Base-by-base conservation (phyloP, 2,888 invertebrate species). In the Drosophila demipolita region DNA sequence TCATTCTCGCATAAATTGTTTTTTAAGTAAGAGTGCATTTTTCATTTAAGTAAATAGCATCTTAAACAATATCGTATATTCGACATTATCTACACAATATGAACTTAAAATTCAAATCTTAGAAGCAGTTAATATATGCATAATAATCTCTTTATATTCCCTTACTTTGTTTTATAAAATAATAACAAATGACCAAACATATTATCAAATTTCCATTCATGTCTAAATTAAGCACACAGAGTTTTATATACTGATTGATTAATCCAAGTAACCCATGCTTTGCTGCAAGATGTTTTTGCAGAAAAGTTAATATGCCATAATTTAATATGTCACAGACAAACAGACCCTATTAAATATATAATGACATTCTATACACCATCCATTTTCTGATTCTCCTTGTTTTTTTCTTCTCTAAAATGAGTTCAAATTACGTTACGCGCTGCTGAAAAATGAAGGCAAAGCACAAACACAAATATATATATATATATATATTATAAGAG, bases 281-380 rank as follows among this genome's bases (percentile, higher is more conserved):
- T 5, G n/a, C 23, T 26, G 36, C 32, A 45, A 50, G 32, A 66
- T 45, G 4, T 63, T 62, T 61, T 48, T 57, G 45, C 53, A 69
- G 53, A 45, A 67, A 82, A 74, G 85, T 66, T 87, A 83, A 87
- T 78, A 85, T 67, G 50, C 66, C 72, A 73, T 78, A 83, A 82
- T 72, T 52, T 69, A 52, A 71, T 45, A 45, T 71, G 73, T 64
- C 73, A 65, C 53, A 42, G 48, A 62, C 36, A 40, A 75, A 58
- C 23, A 35, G 53, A 26, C 66, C 54, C 29, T 52, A 75, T 60
- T 63, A 55, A 67, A 57, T 57, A 40, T 35, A 32, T 38, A 55
- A 55, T 40, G 20, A n/a, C 57, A 57, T 40, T 40, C 61, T 38
- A 50, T 38, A 26, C 38, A 15, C 32, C 48, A 66, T 68, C 54